These are phyloP conservation scores for Malthinus seriepunctatus DNA, from an alignment of 2,888 invertebrate species.

Conservation along the genomic window DNA sequence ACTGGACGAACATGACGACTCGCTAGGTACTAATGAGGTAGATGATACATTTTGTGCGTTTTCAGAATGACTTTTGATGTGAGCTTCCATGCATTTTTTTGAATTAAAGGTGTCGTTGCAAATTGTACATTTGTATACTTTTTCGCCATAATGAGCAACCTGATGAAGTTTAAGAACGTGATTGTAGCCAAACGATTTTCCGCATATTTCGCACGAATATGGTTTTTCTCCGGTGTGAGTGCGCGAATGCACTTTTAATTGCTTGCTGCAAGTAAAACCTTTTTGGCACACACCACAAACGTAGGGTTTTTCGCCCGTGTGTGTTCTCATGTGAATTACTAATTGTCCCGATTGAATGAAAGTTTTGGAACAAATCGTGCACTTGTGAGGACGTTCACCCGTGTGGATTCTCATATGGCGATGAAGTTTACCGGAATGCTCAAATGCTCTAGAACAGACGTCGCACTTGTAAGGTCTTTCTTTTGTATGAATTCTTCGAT, in stretches of 20 bases:
- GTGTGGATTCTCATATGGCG: slow-evolving; percentile 91
- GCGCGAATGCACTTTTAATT: slow-evolving; percentile 87
- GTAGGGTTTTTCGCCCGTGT: slow-evolving; percentile 85
- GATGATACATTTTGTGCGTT: slow-evolving; percentile 57
- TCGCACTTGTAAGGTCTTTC: slow-evolving; percentile 89
- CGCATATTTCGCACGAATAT: slow-evolving; percentile 88
- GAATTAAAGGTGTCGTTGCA: slow-evolving; percentile 90
- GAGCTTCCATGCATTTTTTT: slow-evolving; percentile 88
- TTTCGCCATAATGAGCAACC: slow-evolving; percentile 89
- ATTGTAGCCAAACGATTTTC: slow-evolving; percentile 89
- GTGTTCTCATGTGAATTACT: slow-evolving; percentile 88
- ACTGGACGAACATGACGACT: slow-evolving; percentile 50
- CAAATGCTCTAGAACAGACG: slow-evolving; percentile 86
- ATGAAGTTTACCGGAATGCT: slow-evolving; percentile 88
- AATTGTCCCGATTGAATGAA: slow-evolving; percentile 91
- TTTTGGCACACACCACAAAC: slow-evolving; percentile 80
- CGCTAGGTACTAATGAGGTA: slow-evolving; percentile 44
- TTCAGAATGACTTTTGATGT: slow-evolving; percentile 79
- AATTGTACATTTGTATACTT: slow-evolving; percentile 90
- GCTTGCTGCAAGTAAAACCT: slow-evolving; percentile 90
- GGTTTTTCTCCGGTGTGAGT: slow-evolving; percentile 92
- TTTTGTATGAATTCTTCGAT: slow-evolving; percentile 87
- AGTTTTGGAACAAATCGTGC: slow-evolving; percentile 84
- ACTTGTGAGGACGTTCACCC: slow-evolving; percentile 87
- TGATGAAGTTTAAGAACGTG: slow-evolving; percentile 84